These are phyloP conservation scores for Drosophila nr. perissopoda DNA, from an alignment of 2,888 invertebrate species.

Conservation along the genomic window DNA sequence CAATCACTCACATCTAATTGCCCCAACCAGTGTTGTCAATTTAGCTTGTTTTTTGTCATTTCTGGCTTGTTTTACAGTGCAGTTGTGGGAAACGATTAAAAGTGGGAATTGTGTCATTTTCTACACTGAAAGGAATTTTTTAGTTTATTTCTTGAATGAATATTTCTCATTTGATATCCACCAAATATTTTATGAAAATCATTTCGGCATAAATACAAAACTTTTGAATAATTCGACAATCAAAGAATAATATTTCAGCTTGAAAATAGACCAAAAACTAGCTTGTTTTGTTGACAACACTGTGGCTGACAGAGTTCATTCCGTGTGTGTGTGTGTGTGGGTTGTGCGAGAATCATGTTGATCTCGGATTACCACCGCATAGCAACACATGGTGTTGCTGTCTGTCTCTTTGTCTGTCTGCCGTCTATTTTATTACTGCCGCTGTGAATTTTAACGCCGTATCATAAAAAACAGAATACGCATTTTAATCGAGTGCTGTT, in stretches of 20 bases:
- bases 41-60: slow-evolving; percentile 1
- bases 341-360: slow-evolving; percentile 17
- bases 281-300: background rate
- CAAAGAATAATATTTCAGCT: background rate
- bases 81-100: background rate
- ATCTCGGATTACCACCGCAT: slow-evolving; percentile 58
- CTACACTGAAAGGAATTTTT: background rate
- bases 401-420: slow-evolving; percentile 8
- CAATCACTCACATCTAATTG: slow-evolving; percentile 69
- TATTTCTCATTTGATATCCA: background rate
- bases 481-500: slow-evolving; percentile 55
- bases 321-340: background rate
- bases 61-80: background rate
- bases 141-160: background rate
- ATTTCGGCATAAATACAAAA: background rate
- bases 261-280: background rate
- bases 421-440: slow-evolving; percentile 50
- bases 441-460: slow-evolving; percentile 71
- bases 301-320: slow-evolving; percentile 29
- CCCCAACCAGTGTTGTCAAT: background rate
- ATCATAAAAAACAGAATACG: slow-evolving; percentile 56
- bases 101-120: background rate
- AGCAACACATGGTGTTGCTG: slow-evolving; percentile 51
- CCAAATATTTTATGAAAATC: background rate
- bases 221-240: background rate